phyloP scores from a whole-genome alignment of 2,888 invertebrate species.

The Yponomeuta cagnagella region DNA sequence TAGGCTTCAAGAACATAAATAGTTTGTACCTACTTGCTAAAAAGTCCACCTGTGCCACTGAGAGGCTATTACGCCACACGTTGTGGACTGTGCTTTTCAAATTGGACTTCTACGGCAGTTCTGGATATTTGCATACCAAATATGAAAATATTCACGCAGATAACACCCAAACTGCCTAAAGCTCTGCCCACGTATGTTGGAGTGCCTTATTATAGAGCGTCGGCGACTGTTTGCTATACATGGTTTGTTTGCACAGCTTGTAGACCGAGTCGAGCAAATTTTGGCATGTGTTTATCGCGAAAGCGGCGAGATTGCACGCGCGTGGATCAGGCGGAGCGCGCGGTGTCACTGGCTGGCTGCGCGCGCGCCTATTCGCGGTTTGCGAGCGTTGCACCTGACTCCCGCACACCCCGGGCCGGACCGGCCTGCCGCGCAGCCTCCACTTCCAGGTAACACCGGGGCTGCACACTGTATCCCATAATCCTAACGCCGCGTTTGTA shows the following conservation, averaged over 20 bases:
- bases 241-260: slow-evolving; percentile 33
- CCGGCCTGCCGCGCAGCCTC: slow-evolving; percentile 28
- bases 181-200: slow-evolving; percentile 19
- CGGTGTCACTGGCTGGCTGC: slow-evolving; percentile 50
- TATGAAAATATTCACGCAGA: slow-evolving; percentile 39
- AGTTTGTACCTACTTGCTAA: slow-evolving; percentile 35
- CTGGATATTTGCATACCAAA: slow-evolving; percentile 21
- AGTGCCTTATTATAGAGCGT: slow-evolving; percentile 46
- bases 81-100: slow-evolving; percentile 32
- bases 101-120: slow-evolving; percentile 33
- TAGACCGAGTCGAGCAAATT: not conserved
- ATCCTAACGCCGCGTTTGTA: slow-evolving; percentile 24
- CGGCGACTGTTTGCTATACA: slow-evolving; percentile 37
- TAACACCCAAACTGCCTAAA: slow-evolving; percentile 25
- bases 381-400: slow-evolving; percentile 61
- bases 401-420: slow-evolving; percentile 37
- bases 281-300: slow-evolving; percentile 33
- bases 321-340: slow-evolving; percentile 64
- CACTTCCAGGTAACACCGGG: slow-evolving; percentile 37
- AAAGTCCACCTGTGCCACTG: slow-evolving; percentile 30
- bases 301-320: slow-evolving; percentile 50
- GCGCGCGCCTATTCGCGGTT: slow-evolving; percentile 24
- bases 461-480: slow-evolving; percentile 31
- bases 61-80: not conserved
- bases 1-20: slow-evolving; percentile 16